Evolutionary conservation across 2,888 invertebrate genomes (phyloP).

Genomic region (Campoletis raptor): DNA sequence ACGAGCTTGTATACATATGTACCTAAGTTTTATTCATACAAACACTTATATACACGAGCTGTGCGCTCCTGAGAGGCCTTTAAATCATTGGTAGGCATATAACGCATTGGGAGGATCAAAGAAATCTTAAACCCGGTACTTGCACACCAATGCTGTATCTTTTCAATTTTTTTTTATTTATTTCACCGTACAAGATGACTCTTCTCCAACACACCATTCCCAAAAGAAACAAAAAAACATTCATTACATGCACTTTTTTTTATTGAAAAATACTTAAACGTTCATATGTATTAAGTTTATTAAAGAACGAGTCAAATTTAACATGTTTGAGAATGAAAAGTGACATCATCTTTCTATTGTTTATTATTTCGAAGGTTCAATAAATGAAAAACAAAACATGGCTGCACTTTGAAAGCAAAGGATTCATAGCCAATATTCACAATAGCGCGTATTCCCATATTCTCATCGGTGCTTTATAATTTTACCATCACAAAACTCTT

Average conservation of each 20-base stretch:
- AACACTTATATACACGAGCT: constrained; percentile 40
- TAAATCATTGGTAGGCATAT: constrained; percentile 81
- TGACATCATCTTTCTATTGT: background rate
- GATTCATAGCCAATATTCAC: background rate
- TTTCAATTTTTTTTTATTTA: constrained; percentile 66
- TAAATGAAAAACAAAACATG: background rate
- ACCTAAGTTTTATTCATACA: constrained; percentile 32
- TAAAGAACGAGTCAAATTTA: background rate
- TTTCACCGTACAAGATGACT: constrained; percentile 57
- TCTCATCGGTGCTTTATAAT: constrained; percentile 28
- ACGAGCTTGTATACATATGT: constrained; percentile 26
- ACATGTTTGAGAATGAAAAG: background rate
- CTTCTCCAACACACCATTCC: constrained; percentile 29
- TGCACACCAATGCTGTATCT: constrained; percentile 60
- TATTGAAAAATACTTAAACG: background rate
- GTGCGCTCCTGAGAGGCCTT: constrained; percentile 73
- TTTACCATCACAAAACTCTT: constrained; percentile 31
- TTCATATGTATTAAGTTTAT: background rate
- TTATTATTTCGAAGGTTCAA: background rate
- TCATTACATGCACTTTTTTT: background rate
- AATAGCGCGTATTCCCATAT: background rate
- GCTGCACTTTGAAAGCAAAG: background rate
- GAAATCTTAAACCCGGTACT: constrained; percentile 74
- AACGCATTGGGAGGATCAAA: constrained; percentile 83
- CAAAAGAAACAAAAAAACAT: background rate